Conservation (phyloP, 2,888 invertebrate genomes). For the Eilema depressum region DNA sequence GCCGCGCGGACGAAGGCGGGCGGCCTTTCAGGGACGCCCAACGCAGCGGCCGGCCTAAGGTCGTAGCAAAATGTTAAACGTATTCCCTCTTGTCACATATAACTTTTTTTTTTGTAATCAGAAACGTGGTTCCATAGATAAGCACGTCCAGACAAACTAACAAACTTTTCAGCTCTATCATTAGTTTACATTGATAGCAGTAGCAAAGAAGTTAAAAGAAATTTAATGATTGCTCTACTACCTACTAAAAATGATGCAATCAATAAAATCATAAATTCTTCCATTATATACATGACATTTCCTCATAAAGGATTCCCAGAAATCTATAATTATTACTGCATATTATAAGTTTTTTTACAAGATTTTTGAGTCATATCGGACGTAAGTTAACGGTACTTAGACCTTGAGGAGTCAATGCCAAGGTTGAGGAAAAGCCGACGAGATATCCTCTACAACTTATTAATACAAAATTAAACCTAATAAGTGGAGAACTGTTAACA, state of each 20-base stretch:
- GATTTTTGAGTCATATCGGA: conserved; percentile 36
- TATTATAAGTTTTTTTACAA: conserved; percentile 33
- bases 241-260: conserved; percentile 9
- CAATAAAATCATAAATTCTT: not conserved
- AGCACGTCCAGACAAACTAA: not conserved
- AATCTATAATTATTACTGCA: conserved; percentile 29
- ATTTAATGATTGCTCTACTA: not conserved
- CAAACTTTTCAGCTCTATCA: not conserved
- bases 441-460: conserved; percentile 8
- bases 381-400: conserved; percentile 47
- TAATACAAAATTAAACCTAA: conserved; percentile 1
- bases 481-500: not conserved
- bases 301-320: conserved; percentile 44
- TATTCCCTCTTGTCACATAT: no score
- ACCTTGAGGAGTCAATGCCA: conserved; percentile 49
- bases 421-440: conserved; percentile 48
- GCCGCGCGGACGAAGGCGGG: no score
- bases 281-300: conserved; percentile 30
- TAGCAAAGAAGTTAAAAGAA: not conserved
- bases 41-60: no score
- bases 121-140: not conserved
- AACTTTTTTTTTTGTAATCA: no score
- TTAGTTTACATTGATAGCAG: not conserved
- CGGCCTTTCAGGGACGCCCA: no score
- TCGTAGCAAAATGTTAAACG: no score